Evolutionary conservation across 1,140 invertebrate genomes (phyloP).

Genomic region (Scylla paramamosain): DNA sequence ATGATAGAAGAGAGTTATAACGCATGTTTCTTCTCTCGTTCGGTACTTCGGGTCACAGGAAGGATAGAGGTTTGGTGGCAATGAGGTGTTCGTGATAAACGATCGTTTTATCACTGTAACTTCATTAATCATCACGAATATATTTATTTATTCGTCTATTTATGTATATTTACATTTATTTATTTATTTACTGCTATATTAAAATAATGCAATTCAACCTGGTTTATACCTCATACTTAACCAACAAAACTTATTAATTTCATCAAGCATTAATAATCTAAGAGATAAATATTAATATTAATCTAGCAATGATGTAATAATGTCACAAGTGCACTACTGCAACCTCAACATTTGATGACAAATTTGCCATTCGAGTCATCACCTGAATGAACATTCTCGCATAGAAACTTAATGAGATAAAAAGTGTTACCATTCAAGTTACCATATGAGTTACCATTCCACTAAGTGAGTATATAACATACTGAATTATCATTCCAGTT

Average conservation of each 20-base stretch:
- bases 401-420: background rate
- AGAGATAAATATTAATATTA: background rate
- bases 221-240: background rate
- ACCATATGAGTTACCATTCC: background rate
- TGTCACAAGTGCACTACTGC: background rate
- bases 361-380: background rate
- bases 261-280: background rate
- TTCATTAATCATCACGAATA: background rate
- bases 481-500: background rate
- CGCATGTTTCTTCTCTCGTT: background rate
- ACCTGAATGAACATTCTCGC: background rate
- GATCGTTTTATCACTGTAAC: background rate
- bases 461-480: background rate
- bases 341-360: background rate
- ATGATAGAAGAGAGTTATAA: background rate
- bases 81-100: background rate
- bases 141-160: background rate
- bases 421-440: background rate
- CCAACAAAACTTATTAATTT: background rate
- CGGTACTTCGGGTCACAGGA: background rate
- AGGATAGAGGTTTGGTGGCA: background rate
- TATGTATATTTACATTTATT: background rate
- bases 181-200: background rate
- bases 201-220: background rate
- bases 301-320: background rate